These are phyloP conservation scores for Odontocerum albicorne DNA, from an alignment of 2,888 invertebrate genomes.

Conservation along the genomic window DNA sequence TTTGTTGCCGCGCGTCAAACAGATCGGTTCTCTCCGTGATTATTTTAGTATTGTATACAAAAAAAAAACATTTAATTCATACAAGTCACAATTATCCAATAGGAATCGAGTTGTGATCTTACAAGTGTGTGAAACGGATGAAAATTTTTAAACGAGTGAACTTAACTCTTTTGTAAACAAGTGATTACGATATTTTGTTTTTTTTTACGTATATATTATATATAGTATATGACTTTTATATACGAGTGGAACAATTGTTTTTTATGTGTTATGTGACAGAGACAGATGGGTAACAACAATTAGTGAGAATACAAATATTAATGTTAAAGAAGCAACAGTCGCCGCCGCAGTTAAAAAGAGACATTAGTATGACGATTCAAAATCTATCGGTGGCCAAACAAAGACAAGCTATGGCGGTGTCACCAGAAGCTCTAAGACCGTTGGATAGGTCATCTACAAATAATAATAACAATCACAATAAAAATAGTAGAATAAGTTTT, in stretches of 20 bases:
- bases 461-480: constrained; percentile 47
- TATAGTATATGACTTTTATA: too few relatives aligned
- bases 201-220: too few relatives aligned
- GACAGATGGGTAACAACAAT: constrained; percentile 12
- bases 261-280: background rate
- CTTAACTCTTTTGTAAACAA: too few relatives aligned
- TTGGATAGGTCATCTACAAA: constrained; percentile 37
- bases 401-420: constrained; percentile 63
- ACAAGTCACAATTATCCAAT: too few relatives aligned
- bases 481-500: constrained; percentile 75
- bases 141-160: too few relatives aligned
- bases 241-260: constrained; percentile 1
- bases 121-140: too few relatives aligned
- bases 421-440: constrained; percentile 52
- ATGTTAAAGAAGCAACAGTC: constrained; percentile 66
- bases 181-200: too few relatives aligned
- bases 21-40: constrained; percentile 41
- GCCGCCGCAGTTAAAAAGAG: constrained; percentile 49
- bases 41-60: too few relatives aligned
- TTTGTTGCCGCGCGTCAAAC: constrained; percentile 54
- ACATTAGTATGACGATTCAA: constrained; percentile 71
- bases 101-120: too few relatives aligned
- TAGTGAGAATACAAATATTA: constrained; percentile 42
- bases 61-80: too few relatives aligned
- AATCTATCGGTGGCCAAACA: constrained; percentile 66